phyloP scores from a whole-genome alignment of 2,797 vertebrate species.

The Chelon auratus region DNA sequence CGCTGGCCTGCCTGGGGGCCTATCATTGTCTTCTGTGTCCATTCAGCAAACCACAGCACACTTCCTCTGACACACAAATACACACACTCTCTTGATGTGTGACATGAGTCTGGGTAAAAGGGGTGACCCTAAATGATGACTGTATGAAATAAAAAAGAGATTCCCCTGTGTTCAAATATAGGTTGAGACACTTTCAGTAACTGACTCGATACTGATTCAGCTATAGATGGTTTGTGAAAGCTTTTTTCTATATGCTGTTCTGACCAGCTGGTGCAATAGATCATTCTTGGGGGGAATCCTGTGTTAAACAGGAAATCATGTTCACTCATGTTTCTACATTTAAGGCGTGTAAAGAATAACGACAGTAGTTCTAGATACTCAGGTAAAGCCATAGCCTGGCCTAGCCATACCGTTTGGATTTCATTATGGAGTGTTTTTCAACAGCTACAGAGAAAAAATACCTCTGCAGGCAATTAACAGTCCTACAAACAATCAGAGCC shows the following conservation, averaged over 20 bases:
- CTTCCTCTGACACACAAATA: conserved; percentile 42
- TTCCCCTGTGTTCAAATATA: conserved; percentile 13
- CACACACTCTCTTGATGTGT: conserved; percentile 11
- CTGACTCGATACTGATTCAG: not conserved
- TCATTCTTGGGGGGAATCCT: conserved; percentile 18
- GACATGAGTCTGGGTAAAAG: conserved; percentile 51
- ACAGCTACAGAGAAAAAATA: too few species aligned
- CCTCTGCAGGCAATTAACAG: too few species aligned
- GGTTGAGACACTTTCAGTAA: conserved; percentile 2
- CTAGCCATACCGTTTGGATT: too few species aligned
- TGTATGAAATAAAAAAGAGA: conserved; percentile 21
- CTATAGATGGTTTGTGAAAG: not conserved
- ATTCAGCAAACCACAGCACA: conserved; percentile 66
- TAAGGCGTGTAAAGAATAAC: not conserved
- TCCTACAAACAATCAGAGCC: too few species aligned
- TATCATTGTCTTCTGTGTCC: conserved; percentile 52
- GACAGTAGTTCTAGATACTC: not conserved
- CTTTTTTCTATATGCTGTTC: conserved; percentile 22
- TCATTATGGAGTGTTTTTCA: too few species aligned
- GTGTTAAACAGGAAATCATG: conserved; percentile 32
- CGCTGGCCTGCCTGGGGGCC: conserved; percentile 44
- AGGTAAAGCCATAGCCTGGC: not conserved
- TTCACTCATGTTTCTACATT: not conserved
- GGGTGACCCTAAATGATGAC: conserved; percentile 5
- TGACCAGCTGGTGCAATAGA: conserved; percentile 1